Percentiles rank a stretch among this genome's conserved stretches.
These are phyloP conservation scores for Anthopleura xanthogrammica DNA, from an alignment of 92 coral and sea anemone genomes.

Conservation along the genomic window DNA sequence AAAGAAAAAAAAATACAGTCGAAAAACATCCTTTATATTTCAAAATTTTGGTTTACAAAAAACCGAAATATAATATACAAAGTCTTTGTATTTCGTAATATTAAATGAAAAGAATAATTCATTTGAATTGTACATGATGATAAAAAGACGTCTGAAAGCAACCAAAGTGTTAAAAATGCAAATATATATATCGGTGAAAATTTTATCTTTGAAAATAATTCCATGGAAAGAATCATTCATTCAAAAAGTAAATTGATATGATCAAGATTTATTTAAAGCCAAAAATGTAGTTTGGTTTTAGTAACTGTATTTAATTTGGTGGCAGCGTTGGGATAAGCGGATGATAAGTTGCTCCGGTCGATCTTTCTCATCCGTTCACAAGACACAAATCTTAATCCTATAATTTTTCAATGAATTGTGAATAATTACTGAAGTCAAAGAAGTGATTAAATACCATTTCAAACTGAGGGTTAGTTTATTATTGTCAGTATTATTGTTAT, in stretches of 20 bases:
- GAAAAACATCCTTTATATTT: background rate
- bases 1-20: background rate
- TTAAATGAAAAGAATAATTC: background rate
- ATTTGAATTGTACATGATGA: background rate
- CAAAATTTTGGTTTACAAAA: background rate
- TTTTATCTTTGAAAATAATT: background rate
- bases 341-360: background rate
- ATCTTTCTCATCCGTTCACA: background rate
- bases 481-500: background rate
- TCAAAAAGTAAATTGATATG: background rate
- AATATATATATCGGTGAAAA: background rate
- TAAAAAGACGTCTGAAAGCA: background rate
- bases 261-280: background rate
- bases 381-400: background rate
- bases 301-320: background rate
- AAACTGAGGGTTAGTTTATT: background rate
- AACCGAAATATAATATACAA: background rate
- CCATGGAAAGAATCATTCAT: background rate
- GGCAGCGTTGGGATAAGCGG: background rate
- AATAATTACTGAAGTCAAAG: background rate
- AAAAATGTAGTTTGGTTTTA: background rate
- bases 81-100: background rate
- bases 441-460: background rate
- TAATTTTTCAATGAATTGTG: background rate
- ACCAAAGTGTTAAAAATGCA: background rate